These are phyloP conservation scores for Cephus pygmeus DNA, from an alignment of 2,888 invertebrate species.

Conservation along the genomic window DNA sequence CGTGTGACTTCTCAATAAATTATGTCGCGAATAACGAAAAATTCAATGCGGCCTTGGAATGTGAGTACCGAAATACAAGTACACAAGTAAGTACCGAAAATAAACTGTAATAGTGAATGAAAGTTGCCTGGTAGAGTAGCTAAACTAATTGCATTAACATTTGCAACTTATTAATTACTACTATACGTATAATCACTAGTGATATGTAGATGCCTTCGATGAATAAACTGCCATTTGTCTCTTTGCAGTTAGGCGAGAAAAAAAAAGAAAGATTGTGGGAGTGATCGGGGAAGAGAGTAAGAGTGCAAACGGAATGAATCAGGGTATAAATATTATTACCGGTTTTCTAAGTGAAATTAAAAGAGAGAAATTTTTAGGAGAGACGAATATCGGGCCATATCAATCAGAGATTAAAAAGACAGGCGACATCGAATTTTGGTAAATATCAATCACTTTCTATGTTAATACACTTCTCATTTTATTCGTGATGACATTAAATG, in stretches of 20 bases:
- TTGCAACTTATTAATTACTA: neutral
- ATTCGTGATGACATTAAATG: constrained; percentile 29
- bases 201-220: constrained; percentile 1
- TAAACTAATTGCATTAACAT: constrained; percentile 30
- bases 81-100: constrained; percentile 44
- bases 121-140: constrained; percentile 54
- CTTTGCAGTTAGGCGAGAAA: constrained; percentile 26
- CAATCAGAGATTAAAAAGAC: constrained; percentile 1
- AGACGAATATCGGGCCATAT: constrained; percentile 1
- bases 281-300: constrained; percentile 11
- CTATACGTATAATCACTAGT: neutral
- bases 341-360: too few species aligned
- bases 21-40: too few species aligned
- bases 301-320: constrained; percentile 13
- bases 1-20: too few species aligned
- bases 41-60: neutral
- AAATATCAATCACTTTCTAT: constrained; percentile 20
- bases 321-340: too few species aligned
- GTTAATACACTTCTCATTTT: constrained; percentile 35
- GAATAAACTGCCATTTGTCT: constrained; percentile 25
- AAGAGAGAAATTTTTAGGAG: neutral
- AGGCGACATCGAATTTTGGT: neutral
- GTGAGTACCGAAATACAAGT: constrained; percentile 5
- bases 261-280: constrained; percentile 11
- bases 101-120: constrained; percentile 52